Base-by-base conservation (phyloP, 1,140 invertebrate species). In the Schlechtendalia chinensis region DNA sequence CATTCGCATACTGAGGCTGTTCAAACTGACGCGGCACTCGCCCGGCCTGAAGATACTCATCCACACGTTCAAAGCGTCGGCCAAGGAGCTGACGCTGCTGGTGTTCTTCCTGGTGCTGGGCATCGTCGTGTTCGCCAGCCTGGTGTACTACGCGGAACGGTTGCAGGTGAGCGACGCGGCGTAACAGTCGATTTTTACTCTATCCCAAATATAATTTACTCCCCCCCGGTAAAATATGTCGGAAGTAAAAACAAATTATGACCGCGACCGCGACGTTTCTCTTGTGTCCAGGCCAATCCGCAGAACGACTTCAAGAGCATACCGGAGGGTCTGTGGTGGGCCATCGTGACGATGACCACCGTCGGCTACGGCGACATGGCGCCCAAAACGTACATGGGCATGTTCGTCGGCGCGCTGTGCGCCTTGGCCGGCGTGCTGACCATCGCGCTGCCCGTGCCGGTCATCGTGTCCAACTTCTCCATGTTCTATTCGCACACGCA, bases 311-410 rank as follows among this genome's bases (percentile, higher is more conserved):
- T 94, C 87, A 93, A 93, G 85, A 97, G 95, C 87, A 99, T 99
- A 89, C 97, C 97, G 11, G 88, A 97, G 82, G 96, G 96, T 14
- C 89, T 98, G 82, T 99, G 97, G 97, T 99, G 96, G 96, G 97
- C 96, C 19, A 89, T 99, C 84, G 96, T 98, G 82, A 99, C 97
- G 58, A 98, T 98, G 97, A 98, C 96, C 82, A 99, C 97, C 0
- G 96, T 98, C n/a, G 96, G 97, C n/a, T 99, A 98, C 85, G 97
- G 97, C 50, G 95, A 96, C 86, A 97, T 97, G 95, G 94, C 93
- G 82, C 95, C 95, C 53, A 96, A 96, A 85, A 97, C 95, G 12
- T 96, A 96, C 85, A 91, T 96, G 82, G 97, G 96, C 63, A 98
- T 98, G 94, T 94, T 98, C 84, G 95, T 98, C 50, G 96, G 96